Conservation (phyloP, 2,888 invertebrate genomes). For the Cylloceria caligata region DNA sequence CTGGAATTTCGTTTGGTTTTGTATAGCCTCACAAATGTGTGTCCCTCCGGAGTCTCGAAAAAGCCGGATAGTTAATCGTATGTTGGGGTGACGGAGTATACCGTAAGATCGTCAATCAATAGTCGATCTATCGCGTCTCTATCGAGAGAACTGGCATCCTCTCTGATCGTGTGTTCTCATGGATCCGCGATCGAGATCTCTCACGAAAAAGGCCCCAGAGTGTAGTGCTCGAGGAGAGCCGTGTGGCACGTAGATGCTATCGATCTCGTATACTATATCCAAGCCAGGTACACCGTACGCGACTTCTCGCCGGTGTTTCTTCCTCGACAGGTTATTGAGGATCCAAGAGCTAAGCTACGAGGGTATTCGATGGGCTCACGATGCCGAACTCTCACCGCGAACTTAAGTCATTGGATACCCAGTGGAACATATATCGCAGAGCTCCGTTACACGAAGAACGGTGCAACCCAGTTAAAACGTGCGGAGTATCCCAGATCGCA, state of each 20-base stretch:
- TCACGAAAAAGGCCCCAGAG: conserved; percentile 67
- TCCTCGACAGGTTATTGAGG: conserved; percentile 65
- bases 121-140: conserved; percentile 52
- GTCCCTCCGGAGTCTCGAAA: conserved; percentile 5
- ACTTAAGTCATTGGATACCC: conserved; percentile 35
- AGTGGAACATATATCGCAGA: conserved; percentile 43
- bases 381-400: conserved; percentile 58
- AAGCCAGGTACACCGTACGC: conserved; percentile 39
- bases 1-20: conserved; percentile 1
- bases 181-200: conserved; percentile 70
- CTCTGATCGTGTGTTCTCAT: conserved; percentile 62
- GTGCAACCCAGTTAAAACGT: conserved; percentile 56
- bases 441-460: conserved; percentile 59
- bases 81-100: not conserved
- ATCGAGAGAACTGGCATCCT: conserved; percentile 44
- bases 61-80: not conserved
- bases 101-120: conserved; percentile 61
- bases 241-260: conserved; percentile 69
- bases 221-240: conserved; percentile 30
- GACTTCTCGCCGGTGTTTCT: conserved; percentile 39
- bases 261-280: conserved; percentile 61
- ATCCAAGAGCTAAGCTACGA: conserved; percentile 40
- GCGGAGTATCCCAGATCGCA: conserved; percentile 22
- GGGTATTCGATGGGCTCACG: conserved; percentile 58
- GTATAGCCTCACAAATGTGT: conserved; percentile 11